Evolutionary conservation across 2,113 vertebrate genomes (phyloP).

Genomic region (Bungarus multicinctus): DNA sequence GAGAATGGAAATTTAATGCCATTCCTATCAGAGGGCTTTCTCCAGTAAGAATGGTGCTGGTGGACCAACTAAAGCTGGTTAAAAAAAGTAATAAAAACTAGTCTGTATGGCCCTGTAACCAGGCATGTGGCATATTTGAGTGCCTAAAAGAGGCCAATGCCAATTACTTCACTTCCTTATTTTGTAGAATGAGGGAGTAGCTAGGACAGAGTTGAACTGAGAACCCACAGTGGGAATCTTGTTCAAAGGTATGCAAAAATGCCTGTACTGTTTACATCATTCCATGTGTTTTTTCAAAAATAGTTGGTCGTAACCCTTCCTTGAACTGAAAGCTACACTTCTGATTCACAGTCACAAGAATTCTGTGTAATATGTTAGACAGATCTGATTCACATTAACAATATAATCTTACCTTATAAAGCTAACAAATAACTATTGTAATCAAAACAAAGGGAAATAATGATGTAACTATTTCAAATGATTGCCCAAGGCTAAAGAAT

Average conservation of each 20-base stretch:
- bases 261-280: neutral
- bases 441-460: neutral
- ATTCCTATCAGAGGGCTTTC: neutral
- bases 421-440: neutral
- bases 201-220: neutral
- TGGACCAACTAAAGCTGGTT: neutral
- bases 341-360: neutral
- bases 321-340: neutral
- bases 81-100: neutral
- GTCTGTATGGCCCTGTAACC: neutral
- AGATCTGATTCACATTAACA: neutral
- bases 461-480: neutral
- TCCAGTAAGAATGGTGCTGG: neutral
- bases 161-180: neutral
- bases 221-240: neutral
- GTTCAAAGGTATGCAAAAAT: neutral
- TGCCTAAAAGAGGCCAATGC: neutral
- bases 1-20: neutral
- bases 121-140: neutral
- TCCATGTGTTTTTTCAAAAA: neutral
- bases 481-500: neutral
- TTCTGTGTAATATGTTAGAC: neutral
- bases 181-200: neutral
- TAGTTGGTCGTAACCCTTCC: neutral
- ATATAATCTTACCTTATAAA: neutral